Percentiles rank a stretch among this genome's conserved stretches.
Evolutionary conservation across 2,888 invertebrate species (phyloP).

Genomic region (Ormyrus nitidulus): DNA sequence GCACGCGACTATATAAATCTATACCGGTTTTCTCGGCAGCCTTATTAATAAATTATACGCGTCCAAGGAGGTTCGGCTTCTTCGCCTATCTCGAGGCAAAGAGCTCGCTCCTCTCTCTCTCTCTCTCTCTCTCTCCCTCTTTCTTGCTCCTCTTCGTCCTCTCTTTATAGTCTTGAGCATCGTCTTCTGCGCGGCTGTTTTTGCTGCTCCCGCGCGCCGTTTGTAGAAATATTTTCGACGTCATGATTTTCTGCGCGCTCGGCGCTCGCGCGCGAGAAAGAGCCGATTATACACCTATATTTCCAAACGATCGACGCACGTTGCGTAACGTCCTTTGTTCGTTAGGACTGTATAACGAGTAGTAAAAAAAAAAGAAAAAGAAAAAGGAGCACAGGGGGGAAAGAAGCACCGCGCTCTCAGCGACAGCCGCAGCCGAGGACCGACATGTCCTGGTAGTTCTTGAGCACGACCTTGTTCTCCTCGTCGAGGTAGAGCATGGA

Average conservation of each 20-base stretch:
- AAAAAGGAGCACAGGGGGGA: no score
- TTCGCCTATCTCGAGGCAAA: slow-evolving; percentile 56
- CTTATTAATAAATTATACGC: slow-evolving; percentile 69
- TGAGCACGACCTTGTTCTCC: slow-evolving; percentile 95
- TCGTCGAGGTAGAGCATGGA: slow-evolving; percentile 98
- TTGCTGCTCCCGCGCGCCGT: not conserved
- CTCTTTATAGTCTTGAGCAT: slow-evolving; percentile 38
- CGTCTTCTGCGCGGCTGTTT: slow-evolving; percentile 15
- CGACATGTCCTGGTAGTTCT: slow-evolving; percentile 99
- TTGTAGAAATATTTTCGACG: no score
- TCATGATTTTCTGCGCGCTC: not conserved
- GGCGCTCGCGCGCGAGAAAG: not conserved
- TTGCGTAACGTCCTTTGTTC: slow-evolving; percentile 31
- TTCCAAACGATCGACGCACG: not conserved
- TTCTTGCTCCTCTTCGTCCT: slow-evolving; percentile 38
- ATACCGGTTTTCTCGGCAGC: slow-evolving; percentile 67
- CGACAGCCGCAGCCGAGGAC: slow-evolving; percentile 99
- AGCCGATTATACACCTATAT: slow-evolving; percentile 6
- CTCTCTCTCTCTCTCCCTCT: slow-evolving; percentile 34
- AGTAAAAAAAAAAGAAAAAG: slow-evolving; percentile 20
- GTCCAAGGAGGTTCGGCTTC: slow-evolving; percentile 66
- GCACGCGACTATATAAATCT: slow-evolving; percentile 64
- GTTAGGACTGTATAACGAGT: slow-evolving; percentile 21
- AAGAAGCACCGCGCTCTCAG: slow-evolving; percentile 76
- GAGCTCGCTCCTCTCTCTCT: slow-evolving; percentile 27